Evolutionary conservation across 1,140 invertebrate species (phyloP).

Genomic region (Orussus abietinus): DNA sequence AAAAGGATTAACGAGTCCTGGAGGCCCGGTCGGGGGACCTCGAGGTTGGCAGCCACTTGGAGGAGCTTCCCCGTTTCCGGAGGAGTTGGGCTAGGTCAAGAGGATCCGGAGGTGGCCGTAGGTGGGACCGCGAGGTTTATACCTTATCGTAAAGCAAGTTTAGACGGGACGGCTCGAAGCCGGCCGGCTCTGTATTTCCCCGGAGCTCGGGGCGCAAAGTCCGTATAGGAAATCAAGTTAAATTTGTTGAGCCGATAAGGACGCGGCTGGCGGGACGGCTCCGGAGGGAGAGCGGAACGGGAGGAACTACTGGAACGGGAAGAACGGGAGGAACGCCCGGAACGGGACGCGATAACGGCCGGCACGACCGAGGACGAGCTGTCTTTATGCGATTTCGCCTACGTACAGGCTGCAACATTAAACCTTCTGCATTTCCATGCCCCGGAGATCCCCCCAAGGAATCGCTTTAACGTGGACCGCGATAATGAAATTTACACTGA

Average conservation of each 20-base stretch:
- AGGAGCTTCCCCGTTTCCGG: too few species aligned
- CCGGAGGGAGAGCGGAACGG: conserved; percentile 13
- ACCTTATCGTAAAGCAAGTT: conserved; percentile 43
- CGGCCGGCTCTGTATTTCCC: conserved; percentile 35
- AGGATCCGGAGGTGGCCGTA: conserved; percentile 24
- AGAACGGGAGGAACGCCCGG: conserved; percentile 8
- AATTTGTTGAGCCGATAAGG: conserved; percentile 46
- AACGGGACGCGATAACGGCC: conserved; percentile 32
- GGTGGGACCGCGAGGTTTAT: conserved; percentile 27
- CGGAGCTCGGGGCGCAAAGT: conserved; percentile 37
- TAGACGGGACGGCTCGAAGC: conserved; percentile 31
- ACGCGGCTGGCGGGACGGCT: conserved; percentile 13
- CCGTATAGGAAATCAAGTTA: conserved; percentile 46
- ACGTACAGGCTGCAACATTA: too few species aligned
- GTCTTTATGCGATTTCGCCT: too few species aligned
- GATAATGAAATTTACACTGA: too few species aligned
- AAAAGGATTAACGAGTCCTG: too few species aligned
- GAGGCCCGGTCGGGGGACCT: too few species aligned
- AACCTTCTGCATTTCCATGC: too few species aligned
- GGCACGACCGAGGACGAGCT: too few species aligned
- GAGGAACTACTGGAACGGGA: conserved; percentile 10
- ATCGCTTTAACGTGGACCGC: too few species aligned
- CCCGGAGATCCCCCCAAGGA: too few species aligned
- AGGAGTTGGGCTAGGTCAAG: conserved; percentile 22
- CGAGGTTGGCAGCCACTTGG: too few species aligned